phyloP scores from a whole-genome alignment of 1,140 invertebrate genomes.

The Orius laevigatus region DNA sequence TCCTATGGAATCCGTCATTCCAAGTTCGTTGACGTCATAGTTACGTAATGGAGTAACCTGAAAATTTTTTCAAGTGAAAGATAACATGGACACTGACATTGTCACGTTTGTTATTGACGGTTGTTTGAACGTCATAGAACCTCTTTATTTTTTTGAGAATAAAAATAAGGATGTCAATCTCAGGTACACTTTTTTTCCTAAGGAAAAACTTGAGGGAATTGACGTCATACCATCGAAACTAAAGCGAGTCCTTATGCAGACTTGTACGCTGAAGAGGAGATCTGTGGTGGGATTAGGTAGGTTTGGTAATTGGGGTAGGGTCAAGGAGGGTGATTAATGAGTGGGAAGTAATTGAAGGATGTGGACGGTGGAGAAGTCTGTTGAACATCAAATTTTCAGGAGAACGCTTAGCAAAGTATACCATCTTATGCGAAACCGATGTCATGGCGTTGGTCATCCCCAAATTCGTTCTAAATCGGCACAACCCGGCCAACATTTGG shows the following conservation, averaged over 20 bases:
- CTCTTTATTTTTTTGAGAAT: background rate
- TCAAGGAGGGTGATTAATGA: background rate
- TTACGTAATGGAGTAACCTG: background rate
- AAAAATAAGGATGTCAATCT: background rate
- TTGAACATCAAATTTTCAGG: background rate
- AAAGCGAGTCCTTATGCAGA: conserved; percentile 2
- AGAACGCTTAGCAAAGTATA: background rate
- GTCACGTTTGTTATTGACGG: conserved; percentile 4
- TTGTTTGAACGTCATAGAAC: background rate
- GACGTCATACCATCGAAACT: background rate
- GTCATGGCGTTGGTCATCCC: background rate
- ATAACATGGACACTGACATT: conserved; percentile 1
- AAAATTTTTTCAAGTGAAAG: conserved; percentile 3
- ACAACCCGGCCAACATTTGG: conserved; percentile 3
- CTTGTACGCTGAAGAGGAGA: conserved; percentile 2
- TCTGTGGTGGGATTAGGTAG: conserved; percentile 5
- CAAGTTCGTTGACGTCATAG: background rate
- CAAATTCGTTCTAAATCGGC: background rate
- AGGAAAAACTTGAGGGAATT: background rate
- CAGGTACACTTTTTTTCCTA: background rate
- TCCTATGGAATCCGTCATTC: background rate
- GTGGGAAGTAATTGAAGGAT: background rate
- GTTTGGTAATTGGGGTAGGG: background rate
- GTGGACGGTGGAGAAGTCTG: background rate
- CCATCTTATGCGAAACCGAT: conserved; percentile 1